Base-by-base conservation (phyloP, 2,113 vertebrate species). In the Atrichornis clamosus region DNA sequence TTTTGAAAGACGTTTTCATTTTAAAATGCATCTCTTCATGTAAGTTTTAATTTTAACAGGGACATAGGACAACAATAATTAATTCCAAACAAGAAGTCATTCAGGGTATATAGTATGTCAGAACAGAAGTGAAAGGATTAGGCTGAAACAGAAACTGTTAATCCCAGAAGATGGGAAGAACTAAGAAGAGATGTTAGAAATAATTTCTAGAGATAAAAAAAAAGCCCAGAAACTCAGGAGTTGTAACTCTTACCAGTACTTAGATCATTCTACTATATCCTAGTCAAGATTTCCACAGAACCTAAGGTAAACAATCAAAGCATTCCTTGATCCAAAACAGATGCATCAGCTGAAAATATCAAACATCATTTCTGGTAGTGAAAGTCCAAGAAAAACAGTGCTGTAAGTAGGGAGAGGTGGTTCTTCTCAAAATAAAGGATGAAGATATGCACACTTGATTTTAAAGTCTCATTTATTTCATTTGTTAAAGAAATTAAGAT, bases 401-500 rank as follows among this genome's bases (percentile, higher is more conserved):
- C 58, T 87, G 7, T 30, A 65, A 44, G 4, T 13, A 69, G 39
- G 18, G 35, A 81, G 16, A 79, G 27, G 22, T 24, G 22, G 21
- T 3, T 32, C 33, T 69, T 13, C 20, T 62, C 23, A 69, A 87
- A 87, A 62, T 9, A 60, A 39, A 82, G 21, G 21, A 67, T 3
- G 9, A 58, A 37, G 24, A 50, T 13, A 60, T 4, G 1, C 19
- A 55, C 11, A 21, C 2, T 4, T 55, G 32, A 76, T 64, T 94
- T 83, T 81, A n/a, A 80, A 89, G 20, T 77, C 46, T 86, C 3
- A 32, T 95, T 89, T 94, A 96, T 89, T 95, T 92, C 0, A 79
- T 64, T 72, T 78, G 15, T 78, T 91, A 77, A 96, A 88, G 55
- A 94, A 94, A 50, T 82, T 23, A 69, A 63, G 52, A 87, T 89